phyloP scores from a whole-genome alignment of 2,797 vertebrate genomes.

The Cuculus canorus region DNA sequence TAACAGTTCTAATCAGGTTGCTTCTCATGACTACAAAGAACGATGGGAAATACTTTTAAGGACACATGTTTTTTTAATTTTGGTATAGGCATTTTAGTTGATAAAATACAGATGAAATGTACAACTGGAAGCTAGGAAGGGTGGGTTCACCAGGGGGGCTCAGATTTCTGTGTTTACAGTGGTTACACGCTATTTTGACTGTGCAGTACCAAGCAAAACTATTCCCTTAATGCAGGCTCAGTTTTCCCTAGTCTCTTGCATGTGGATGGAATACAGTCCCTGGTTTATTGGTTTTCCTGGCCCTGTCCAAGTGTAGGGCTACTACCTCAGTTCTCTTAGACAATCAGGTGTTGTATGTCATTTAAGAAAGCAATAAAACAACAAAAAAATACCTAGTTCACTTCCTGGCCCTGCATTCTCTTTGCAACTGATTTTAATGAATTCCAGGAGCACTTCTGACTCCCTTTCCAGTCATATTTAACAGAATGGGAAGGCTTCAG shows the following conservation, averaged over 20 bases:
- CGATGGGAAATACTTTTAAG: background rate
- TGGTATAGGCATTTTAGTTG: background rate
- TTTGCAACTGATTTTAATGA: constrained; percentile 28
- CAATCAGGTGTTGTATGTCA: background rate
- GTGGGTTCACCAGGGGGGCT: background rate
- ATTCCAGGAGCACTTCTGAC: background rate
- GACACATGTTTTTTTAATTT: background rate
- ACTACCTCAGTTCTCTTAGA: background rate
- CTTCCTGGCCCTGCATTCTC: background rate
- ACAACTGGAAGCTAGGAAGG: background rate
- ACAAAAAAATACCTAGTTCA: background rate
- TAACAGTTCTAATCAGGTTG: background rate
- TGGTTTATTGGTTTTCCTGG: background rate
- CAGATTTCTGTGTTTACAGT: background rate
- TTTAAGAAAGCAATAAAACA: background rate
- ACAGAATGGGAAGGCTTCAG: background rate
- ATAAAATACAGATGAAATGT: background rate
- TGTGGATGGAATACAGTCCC: background rate
- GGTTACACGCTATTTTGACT: background rate
- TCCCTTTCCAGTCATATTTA: background rate
- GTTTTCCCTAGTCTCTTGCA: background rate
- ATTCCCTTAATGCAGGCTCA: background rate
- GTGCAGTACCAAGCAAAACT: background rate
- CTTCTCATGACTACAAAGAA: background rate
- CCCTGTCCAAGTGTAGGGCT: background rate